A percentile compares a stretch with the other conserved stretches of the same genome.
phyloP scores from a whole-genome alignment of 2,797 vertebrate genomes.

The Sylvilagus floridanus region DNA sequence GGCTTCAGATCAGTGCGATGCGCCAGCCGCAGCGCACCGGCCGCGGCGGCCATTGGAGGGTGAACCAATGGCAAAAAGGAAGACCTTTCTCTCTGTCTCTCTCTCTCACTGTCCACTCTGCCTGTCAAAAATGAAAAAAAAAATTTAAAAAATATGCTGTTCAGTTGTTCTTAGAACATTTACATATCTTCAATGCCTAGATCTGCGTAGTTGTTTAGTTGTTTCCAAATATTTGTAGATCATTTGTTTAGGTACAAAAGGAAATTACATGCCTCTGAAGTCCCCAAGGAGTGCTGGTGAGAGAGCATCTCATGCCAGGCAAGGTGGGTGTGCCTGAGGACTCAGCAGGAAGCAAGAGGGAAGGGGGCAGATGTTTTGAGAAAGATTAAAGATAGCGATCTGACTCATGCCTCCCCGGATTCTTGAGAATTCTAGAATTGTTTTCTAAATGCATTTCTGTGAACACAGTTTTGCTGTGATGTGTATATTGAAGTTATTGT shows the following conservation, averaged over 20 bases:
- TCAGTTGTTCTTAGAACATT: background rate
- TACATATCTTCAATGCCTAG: background rate
- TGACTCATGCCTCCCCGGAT: background rate
- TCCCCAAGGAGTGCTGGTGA: background rate
- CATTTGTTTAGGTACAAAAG: background rate
- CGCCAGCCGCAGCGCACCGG: too few relatives aligned
- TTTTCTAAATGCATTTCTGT: too few relatives aligned
- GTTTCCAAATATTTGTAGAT: slow-evolving; percentile 15
- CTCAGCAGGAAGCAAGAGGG: background rate
- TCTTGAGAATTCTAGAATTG: background rate
- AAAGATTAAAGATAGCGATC: background rate
- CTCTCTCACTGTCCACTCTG: too few relatives aligned
- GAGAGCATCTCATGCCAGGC: background rate
- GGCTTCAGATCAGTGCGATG: too few relatives aligned
- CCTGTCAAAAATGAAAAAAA: too few relatives aligned
- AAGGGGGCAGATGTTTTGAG: background rate
- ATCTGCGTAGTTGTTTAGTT: background rate
- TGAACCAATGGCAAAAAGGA: too few relatives aligned
- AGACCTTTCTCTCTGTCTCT: too few relatives aligned
- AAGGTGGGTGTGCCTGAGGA: background rate
- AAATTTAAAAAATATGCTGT: background rate
- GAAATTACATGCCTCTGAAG: background rate
- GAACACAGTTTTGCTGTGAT: too few relatives aligned
- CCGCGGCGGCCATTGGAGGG: too few relatives aligned
- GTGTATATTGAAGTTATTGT: too few relatives aligned